Base-by-base conservation (phyloP, 2,888 invertebrate genomes). In the Acleris sparsana region DNA sequence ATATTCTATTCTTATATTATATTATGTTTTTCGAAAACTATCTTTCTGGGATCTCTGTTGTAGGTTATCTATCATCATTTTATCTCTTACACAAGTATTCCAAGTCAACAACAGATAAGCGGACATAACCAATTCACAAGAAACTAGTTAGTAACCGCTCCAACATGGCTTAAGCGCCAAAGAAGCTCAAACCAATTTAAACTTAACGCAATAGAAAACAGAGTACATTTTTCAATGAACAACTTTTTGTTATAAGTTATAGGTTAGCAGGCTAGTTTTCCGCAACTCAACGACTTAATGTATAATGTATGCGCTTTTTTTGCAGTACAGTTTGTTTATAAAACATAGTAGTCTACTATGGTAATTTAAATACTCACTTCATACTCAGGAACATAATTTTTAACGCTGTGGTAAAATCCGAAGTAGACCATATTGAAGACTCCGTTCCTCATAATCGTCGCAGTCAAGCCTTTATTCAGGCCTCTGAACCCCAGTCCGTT, bases 381-480 rank as follows among this genome's bases (percentile, higher is more conserved):
- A 79, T 93, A 94, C 76, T 94, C 94, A 13, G 96, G 96, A 62
- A 96, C 80, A 73, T 88, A 91, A 57, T 95, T 96, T 88, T 97
- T 98, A 1, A 98, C 95, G 72, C 97, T 97, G 88, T 98, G 97
- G 85, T 99, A 99, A 83, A 98, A 97, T 44, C 99, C 98, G 83
- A 99, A 98, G 87, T 99, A 99, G 57, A 98, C 94, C 95, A 96
- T 97, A 84, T 99, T 99, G 84, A 98, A 99, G 5, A 97, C 93
- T 0, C 97, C 98, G 92, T 98, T 98, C 73, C 99, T 94, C 7
- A 96, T 95, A 78, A 98, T 94, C 1, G 98, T 99, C 0, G 98
- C 97, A 0, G 97, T 96, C 0, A 99, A 85, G 1, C 98, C 99
- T 85, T 97, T 97, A 80, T 97, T 97, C 0, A 98, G 90, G 0